These are phyloP conservation scores for Linnaemya tessellans DNA, from an alignment of 2,888 invertebrate species.

Conservation along the genomic window DNA sequence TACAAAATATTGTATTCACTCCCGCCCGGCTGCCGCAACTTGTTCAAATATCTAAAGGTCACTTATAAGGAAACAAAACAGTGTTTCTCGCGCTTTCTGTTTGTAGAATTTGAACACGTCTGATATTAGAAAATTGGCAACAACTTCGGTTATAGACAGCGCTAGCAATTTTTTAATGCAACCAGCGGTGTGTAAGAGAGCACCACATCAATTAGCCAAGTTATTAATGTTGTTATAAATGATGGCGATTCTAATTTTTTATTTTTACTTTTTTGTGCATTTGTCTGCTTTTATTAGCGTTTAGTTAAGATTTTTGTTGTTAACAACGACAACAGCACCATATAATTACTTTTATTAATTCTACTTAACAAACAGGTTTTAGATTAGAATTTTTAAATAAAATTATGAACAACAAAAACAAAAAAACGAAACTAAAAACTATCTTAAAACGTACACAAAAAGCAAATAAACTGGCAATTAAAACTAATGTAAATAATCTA, in stretches of 20 bases:
- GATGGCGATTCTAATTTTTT: slow-evolving; percentile 34
- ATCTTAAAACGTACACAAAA: slow-evolving; percentile 34
- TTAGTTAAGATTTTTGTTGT: slow-evolving; percentile 17
- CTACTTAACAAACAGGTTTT: slow-evolving; percentile 61
- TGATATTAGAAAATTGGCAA: slow-evolving; percentile 55
- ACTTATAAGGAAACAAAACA: slow-evolving; percentile 65
- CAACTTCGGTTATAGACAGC: slow-evolving; percentile 17
- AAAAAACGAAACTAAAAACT: slow-evolving; percentile 42
- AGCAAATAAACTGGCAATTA: slow-evolving; percentile 64
- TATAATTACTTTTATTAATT: slow-evolving; percentile 58
- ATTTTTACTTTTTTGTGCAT: background rate
- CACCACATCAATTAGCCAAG: slow-evolving; percentile 67
- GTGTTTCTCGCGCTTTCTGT: slow-evolving; percentile 20
- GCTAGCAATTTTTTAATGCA: slow-evolving; percentile 18
- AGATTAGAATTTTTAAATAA: slow-evolving; percentile 46
- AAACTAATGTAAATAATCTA: slow-evolving; percentile 73
- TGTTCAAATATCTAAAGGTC: slow-evolving; percentile 54
- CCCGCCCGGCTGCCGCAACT: background rate
- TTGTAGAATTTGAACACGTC: slow-evolving; percentile 56
- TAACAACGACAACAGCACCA: slow-evolving; percentile 9
- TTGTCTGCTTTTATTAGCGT: slow-evolving; percentile 16
- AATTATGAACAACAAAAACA: slow-evolving; percentile 34
- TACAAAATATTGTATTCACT: slow-evolving; percentile 27
- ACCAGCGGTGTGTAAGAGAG: slow-evolving; percentile 37
- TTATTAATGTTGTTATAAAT: slow-evolving; percentile 65